Conservation (phyloP, 2,797 vertebrate genomes). For the Centroberyx gerrardi region DNA sequence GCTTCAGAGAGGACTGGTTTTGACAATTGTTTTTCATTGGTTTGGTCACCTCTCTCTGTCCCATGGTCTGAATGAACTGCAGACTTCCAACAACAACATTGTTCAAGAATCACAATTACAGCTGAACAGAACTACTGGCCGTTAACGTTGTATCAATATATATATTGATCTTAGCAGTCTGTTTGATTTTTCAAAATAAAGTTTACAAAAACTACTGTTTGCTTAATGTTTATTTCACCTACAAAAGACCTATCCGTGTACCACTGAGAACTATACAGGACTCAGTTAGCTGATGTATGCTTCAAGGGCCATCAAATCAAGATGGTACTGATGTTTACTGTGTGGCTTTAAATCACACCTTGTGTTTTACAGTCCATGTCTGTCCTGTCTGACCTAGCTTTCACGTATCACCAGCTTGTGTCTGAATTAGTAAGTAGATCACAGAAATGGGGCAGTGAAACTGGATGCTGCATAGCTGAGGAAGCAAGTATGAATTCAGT, state of each 20-base stretch:
- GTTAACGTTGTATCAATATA: conserved; percentile 87
- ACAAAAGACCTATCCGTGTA: not conserved
- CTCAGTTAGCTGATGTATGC: not conserved
- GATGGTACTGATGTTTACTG: not conserved
- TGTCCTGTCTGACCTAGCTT: conserved; percentile 19
- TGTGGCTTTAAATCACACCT: not conserved
- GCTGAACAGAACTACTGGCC: conserved; percentile 87
- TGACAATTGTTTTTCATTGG: conserved; percentile 39
- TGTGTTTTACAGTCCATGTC: not conserved
- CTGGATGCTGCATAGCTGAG: not conserved
- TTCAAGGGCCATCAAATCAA: not conserved
- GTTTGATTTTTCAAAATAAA: conserved; percentile 90
- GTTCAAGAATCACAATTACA: conserved; percentile 82
- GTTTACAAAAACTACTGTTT: conserved; percentile 82
- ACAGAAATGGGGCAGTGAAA: conserved; percentile 34
- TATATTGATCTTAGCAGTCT: conserved; percentile 89
- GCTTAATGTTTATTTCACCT: conserved; percentile 30
- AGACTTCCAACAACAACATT: conserved; percentile 75
- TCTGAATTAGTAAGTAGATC: conserved; percentile 47
- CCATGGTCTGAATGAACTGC: conserved; percentile 66
- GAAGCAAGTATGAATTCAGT: not conserved
- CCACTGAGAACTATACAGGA: conserved; percentile 2
- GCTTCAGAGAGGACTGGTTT: conserved; percentile 65
- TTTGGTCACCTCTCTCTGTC: conserved; percentile 65
- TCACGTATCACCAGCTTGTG: not conserved